Conservation (phyloP, 2,113 vertebrate species). For the Bolborhynchus lineola region DNA sequence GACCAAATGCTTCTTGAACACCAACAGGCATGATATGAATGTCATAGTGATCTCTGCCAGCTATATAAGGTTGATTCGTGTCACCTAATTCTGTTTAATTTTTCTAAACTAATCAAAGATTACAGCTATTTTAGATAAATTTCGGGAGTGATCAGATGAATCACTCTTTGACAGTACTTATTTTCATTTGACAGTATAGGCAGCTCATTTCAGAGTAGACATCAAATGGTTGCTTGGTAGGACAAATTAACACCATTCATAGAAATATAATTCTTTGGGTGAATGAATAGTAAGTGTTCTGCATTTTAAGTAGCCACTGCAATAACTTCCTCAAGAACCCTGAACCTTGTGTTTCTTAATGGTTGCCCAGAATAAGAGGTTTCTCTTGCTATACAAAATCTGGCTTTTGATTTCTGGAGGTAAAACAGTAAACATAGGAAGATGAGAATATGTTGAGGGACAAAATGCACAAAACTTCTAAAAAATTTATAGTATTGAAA, state of each 20-base stretch:
- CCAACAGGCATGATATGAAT: background rate
- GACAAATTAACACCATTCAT: background rate
- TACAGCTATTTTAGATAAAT: background rate
- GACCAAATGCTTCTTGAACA: background rate
- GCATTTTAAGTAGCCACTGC: background rate
- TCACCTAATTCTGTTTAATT: background rate
- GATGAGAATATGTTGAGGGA: background rate
- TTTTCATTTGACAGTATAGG: background rate
- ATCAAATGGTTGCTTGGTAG: background rate
- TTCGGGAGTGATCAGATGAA: background rate
- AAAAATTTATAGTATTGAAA: background rate
- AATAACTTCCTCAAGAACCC: background rate
- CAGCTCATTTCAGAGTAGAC: background rate
- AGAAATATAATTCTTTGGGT: background rate
- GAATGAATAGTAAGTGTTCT: background rate
- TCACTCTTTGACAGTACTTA: background rate
- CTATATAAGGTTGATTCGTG: background rate
- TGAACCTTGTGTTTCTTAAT: background rate
- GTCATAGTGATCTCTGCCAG: background rate
- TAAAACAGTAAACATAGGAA: background rate
- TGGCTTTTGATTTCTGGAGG: background rate
- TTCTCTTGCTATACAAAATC: background rate
- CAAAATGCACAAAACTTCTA: background rate
- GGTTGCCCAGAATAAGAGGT: background rate
- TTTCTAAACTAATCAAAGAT: background rate